Conservation (phyloP, 2,888 invertebrate species). For the Drosophila nigricruria region DNA sequence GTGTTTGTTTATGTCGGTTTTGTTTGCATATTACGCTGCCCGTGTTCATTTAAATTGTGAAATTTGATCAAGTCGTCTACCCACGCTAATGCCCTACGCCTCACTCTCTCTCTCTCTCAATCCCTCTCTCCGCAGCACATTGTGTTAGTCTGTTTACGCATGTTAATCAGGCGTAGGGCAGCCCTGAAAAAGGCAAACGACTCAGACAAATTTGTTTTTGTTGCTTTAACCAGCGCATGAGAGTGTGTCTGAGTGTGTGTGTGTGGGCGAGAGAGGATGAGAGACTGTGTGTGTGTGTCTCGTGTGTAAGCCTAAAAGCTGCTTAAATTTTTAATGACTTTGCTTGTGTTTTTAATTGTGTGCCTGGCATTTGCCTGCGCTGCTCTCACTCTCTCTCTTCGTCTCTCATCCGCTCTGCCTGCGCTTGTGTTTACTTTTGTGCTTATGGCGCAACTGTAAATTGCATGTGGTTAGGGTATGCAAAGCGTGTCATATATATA, state of each 20-base stretch:
- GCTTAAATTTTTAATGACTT: constrained; percentile 81
- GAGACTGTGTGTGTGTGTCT: constrained; percentile 14
- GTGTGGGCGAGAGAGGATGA: constrained; percentile 21
- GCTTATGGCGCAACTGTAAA: constrained; percentile 10
- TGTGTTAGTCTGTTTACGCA: constrained; percentile 52
- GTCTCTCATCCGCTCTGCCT: not conserved
- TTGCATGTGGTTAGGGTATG: not conserved
- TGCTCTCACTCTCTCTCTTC: not conserved
- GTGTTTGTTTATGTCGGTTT: constrained; percentile 20
- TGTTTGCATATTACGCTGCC: constrained; percentile 52
- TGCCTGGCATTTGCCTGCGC: constrained; percentile 39
- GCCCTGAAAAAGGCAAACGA: constrained; percentile 49
- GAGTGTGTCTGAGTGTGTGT: constrained; percentile 25
- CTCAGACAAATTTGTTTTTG: constrained; percentile 39
- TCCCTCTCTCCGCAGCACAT: not conserved
- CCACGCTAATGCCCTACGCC: not conserved
- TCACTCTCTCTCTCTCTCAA: not conserved
- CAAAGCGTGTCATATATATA: not conserved
- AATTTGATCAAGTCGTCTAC: constrained; percentile 69
- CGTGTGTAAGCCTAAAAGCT: constrained; percentile 77
- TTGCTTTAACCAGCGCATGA: constrained; percentile 13
- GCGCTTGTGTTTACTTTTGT: constrained; percentile 15
- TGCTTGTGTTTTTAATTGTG: constrained; percentile 81
- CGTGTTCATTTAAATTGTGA: constrained; percentile 73
- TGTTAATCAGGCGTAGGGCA: constrained; percentile 69